These are phyloP conservation scores for Tinamus guttatus DNA, from an alignment of 2,113 vertebrate genomes.

Conservation along the genomic window DNA sequence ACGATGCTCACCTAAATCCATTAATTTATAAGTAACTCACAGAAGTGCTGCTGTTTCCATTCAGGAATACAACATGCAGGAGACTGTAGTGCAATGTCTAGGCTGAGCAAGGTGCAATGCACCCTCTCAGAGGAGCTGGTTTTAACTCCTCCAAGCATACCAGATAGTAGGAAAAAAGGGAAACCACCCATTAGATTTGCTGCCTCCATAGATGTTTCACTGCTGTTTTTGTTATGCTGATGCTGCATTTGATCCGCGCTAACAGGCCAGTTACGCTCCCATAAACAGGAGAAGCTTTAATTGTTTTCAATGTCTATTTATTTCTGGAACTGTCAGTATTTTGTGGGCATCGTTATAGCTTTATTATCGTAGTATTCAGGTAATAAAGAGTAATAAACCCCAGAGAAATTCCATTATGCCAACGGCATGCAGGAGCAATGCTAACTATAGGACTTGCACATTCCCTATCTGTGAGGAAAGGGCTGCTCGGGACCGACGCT, in stretches of 20 bases:
- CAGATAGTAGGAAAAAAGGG: background rate
- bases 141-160: background rate
- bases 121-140: background rate
- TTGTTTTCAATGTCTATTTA: background rate
- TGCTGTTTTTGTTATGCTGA: background rate
- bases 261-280: background rate
- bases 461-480: background rate
- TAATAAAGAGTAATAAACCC: background rate
- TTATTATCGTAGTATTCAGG: background rate
- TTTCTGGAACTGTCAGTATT: constrained; percentile 11
- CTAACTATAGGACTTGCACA: background rate
- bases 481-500: background rate
- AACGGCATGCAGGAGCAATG: background rate
- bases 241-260: background rate
- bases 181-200: background rate
- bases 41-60: background rate
- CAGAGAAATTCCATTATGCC: background rate
- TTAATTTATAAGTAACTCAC: background rate
- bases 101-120: background rate
- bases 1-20: rapidly evolving
- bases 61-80: rapidly evolving
- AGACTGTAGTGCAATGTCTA: rapidly evolving
- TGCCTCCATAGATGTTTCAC: background rate
- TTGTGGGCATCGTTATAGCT: background rate
- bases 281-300: background rate